Conservation (phyloP, 1,140 invertebrate genomes). For the Dufourea novaeangliae region DNA sequence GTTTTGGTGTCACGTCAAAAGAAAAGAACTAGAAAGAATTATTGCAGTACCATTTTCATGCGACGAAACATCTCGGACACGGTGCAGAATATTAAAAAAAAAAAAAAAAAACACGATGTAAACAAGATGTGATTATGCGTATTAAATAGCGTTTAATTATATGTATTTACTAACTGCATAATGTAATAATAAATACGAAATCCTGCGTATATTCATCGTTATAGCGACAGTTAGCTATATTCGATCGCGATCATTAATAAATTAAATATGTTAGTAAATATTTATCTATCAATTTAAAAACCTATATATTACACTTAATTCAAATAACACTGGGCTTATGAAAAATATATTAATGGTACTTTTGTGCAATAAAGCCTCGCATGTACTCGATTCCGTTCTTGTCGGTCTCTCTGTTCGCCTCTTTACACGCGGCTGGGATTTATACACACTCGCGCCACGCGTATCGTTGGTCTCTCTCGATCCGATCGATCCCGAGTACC, state of each 20-base stretch:
- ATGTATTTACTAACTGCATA: constrained; percentile 64
- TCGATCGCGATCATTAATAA: constrained; percentile 61
- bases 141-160: constrained; percentile 57
- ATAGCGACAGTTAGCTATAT: constrained; percentile 49
- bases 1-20: constrained; percentile 30
- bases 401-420: neutral
- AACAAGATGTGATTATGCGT: constrained; percentile 55
- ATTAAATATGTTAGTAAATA: constrained; percentile 71
- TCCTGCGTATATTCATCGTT: constrained; percentile 63
- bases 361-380: constrained; percentile 76
- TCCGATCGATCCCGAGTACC: constrained; percentile 30
- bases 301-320: constrained; percentile 71
- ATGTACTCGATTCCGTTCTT: constrained; percentile 50
- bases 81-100: constrained; percentile 38
- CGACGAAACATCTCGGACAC: constrained; percentile 30
- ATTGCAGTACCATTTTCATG: constrained; percentile 30
- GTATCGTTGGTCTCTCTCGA: constrained; percentile 20
- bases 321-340: constrained; percentile 78
- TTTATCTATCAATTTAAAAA: constrained; percentile 59
- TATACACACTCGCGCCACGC: constrained; percentile 1
- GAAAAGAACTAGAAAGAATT: neutral
- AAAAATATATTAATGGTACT: constrained; percentile 82
- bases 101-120: constrained; percentile 41
- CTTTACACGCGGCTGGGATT: neutral
- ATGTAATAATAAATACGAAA: constrained; percentile 69